Conservation (phyloP, 2,113 vertebrate species). For the Buteo buteo region DNA sequence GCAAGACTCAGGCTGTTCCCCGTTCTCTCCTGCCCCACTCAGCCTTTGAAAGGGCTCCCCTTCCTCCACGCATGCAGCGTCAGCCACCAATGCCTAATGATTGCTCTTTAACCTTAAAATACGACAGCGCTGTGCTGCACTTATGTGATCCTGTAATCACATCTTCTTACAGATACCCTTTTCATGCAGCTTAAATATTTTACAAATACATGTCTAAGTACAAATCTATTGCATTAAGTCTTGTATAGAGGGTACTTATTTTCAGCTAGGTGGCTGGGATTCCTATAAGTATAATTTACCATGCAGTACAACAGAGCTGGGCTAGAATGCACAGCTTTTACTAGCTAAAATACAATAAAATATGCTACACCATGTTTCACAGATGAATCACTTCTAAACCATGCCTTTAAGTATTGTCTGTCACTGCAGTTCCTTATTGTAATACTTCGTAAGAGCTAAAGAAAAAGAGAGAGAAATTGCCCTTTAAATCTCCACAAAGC, state of each 20-base stretch:
- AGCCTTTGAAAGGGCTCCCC: not conserved
- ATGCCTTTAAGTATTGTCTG: slow-evolving; percentile 47
- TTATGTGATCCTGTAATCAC: not conserved
- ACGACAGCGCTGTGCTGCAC: not conserved
- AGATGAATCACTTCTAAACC: slow-evolving; percentile 55
- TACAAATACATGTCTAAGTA: slow-evolving; percentile 53
- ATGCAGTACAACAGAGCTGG: slow-evolving; percentile 9
- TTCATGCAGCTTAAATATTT: slow-evolving; percentile 64
- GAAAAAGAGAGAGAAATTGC: slow-evolving; percentile 48
- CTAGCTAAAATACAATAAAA: slow-evolving; percentile 55
- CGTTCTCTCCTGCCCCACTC: not conserved
- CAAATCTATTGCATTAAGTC: slow-evolving; percentile 55
- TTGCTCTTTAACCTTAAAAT: not conserved
- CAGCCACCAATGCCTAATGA: not conserved
- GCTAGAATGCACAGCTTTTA: slow-evolving; percentile 32
- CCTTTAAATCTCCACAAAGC: slow-evolving; percentile 50
- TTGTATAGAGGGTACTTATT: slow-evolving; percentile 31
- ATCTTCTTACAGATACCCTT: slow-evolving; percentile 15
- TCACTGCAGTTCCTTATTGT: slow-evolving; percentile 34
- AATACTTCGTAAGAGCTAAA: slow-evolving; percentile 21
- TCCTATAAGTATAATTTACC: slow-evolving; percentile 54
- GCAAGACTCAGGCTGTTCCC: not conserved
- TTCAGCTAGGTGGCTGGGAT: slow-evolving; percentile 36
- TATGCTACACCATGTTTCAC: slow-evolving; percentile 36
- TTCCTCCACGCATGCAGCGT: not conserved